phyloP scores from a whole-genome alignment of 2,113 vertebrate species.

The Sceloporus tristichus region DNA sequence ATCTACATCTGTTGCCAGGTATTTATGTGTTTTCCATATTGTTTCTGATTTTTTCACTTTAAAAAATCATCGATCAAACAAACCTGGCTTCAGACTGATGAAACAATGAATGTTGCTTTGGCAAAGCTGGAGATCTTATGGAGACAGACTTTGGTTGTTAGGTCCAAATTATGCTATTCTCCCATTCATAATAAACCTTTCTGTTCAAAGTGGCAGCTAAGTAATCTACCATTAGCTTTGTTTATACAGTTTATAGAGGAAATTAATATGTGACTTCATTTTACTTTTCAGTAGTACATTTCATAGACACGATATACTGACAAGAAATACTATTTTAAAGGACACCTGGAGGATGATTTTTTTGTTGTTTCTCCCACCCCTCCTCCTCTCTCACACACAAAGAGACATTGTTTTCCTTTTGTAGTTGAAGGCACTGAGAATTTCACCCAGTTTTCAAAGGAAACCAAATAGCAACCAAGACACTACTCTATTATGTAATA shows the following conservation, averaged over 20 bases:
- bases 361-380: too few species aligned
- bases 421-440: slow-evolving; percentile 10
- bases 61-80: slow-evolving; percentile 31
- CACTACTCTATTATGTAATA: slow-evolving; percentile 35
- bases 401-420: not conserved
- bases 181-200: slow-evolving; percentile 45
- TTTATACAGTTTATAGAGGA: slow-evolving; percentile 40
- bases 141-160: not conserved
- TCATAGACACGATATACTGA: not conserved
- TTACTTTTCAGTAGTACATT: slow-evolving; percentile 36
- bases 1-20: slow-evolving; percentile 39
- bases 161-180: slow-evolving; percentile 24
- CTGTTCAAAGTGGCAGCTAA: slow-evolving; percentile 33
- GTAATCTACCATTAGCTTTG: slow-evolving; percentile 11
- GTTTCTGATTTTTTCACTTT: slow-evolving; percentile 23
- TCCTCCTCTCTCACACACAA: not conserved
- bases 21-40: slow-evolving; percentile 52
- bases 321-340: slow-evolving; percentile 34
- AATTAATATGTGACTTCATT: slow-evolving; percentile 36
- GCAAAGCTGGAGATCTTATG: slow-evolving; percentile 34
- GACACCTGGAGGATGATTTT: not conserved
- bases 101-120: slow-evolving; percentile 17
- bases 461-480: slow-evolving; percentile 37
- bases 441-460: slow-evolving; percentile 26
- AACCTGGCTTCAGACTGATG: slow-evolving; percentile 36